Base-by-base conservation (phyloP, 2,797 vertebrate species). In the Peromyscus aztecus region DNA sequence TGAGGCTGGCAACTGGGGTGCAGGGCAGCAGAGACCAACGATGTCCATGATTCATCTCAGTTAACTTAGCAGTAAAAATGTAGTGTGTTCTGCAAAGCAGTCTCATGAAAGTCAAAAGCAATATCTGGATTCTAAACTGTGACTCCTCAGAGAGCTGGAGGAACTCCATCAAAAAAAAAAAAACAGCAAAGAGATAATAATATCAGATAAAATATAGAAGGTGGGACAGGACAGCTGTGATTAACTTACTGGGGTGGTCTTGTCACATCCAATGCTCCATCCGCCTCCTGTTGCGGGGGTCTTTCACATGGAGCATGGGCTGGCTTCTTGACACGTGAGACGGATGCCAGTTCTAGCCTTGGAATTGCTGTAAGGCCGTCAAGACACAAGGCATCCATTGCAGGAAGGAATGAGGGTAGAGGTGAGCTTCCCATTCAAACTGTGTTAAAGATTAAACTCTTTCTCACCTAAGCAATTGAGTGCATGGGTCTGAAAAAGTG, bases 341-440 rank as follows among this genome's bases (percentile, higher is more conserved):
- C 46, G 17, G 43, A 10, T 7, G 52, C 65, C 67, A 49, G 4
- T 31, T 43, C 49, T 4, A 52, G 49, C 63, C 81, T 85, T 43
- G 91, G 93, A 71, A 76, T 9, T 40, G 75, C 67, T 40, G 81
- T 81, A 71, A 96, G 77, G 12, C 63, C 93, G 65, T 98, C 98
- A 97, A 98, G 97, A 92, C 37, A 89, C n/a, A 98, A 97, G 94
- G 98, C 98, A 98, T 98, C 99, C 99, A 97, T 2, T 61, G 24
- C 2, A 78, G 69, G 75, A n/a, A 75, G 71, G 34, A 91, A 91
- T 16, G 19, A 93, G 94, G 94, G 71, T 4, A 61, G n/a, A 89
- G 67, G 61, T 87, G 37, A 78, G 61, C 65, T 88, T 95, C 90
- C 10, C 13, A 12, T 69, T 88, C 83, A 90, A 69, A 75, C 23